phyloP scores from a whole-genome alignment of 2,797 vertebrate genomes.

The Simalia tracyae region DNA sequence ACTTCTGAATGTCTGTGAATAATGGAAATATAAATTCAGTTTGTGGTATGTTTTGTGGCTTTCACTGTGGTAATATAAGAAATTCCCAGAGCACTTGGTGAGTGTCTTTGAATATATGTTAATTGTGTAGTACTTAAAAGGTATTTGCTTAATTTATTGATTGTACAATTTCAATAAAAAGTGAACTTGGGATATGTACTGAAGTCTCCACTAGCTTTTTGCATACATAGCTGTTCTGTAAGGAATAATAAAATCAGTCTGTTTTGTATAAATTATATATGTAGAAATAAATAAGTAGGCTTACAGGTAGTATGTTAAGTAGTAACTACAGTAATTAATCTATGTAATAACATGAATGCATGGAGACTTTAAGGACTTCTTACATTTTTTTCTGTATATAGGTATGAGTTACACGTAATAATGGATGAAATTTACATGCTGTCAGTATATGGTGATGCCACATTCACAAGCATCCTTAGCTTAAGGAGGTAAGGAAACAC shows the following conservation, averaged over 20 bases:
- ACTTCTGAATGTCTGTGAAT: constrained; percentile 4
- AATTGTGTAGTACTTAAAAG: background rate
- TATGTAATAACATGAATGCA: background rate
- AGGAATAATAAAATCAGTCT: background rate
- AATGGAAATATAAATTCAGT: background rate
- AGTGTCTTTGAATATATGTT: background rate
- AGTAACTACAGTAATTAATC: background rate
- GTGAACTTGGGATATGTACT: background rate
- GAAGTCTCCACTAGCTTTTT: background rate
- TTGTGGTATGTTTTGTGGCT: constrained; percentile 1
- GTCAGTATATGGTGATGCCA: constrained; percentile 47
- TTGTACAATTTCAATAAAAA: background rate
- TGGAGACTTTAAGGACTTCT: constrained; percentile 5
- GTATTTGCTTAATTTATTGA: background rate
- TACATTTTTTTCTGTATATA: constrained; percentile 20
- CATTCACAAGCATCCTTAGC: constrained; percentile 61
- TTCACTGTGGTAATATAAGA: background rate
- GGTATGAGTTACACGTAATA: constrained; percentile 53
- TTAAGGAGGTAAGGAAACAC: constrained; percentile 42
- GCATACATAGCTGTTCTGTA: background rate
- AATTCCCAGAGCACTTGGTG: background rate
- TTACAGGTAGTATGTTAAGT: background rate
- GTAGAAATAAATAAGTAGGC: background rate
- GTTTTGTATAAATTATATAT: background rate
- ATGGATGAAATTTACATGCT: constrained; percentile 64